Evolutionary conservation across 2,888 invertebrate genomes (phyloP).

Genomic region (Calameuta pallipes): DNA sequence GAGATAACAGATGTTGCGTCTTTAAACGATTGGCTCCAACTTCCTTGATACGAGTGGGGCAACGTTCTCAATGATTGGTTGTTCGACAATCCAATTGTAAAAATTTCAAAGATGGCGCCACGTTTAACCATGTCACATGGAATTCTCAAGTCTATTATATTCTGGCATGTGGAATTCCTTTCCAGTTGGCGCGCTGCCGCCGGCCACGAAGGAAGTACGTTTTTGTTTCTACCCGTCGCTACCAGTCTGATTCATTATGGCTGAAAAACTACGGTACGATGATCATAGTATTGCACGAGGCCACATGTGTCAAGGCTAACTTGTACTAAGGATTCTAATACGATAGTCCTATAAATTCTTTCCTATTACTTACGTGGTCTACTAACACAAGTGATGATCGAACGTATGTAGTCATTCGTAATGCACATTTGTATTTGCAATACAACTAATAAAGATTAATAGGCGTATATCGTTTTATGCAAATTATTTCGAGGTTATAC

Average conservation of each 20-base stretch:
- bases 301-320: not conserved
- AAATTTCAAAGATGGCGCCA: not conserved
- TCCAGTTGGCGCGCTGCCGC: conserved; percentile 28
- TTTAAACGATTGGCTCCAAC: not conserved
- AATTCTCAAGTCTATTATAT: not conserved
- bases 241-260: conserved; percentile 34
- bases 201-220: conserved; percentile 13
- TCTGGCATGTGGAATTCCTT: not conserved
- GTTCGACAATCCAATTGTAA: not conserved
- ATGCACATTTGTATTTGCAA: not conserved
- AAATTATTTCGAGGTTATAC: not conserved
- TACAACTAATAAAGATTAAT: not conserved
- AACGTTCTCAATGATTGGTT: not conserved
- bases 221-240: conserved; percentile 1
- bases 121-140: not conserved
- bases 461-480: not conserved
- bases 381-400: not conserved
- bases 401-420: not conserved
- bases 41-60: not conserved
- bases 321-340: not conserved
- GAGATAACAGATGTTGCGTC: not conserved
- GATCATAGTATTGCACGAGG: not conserved
- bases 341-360: not conserved
- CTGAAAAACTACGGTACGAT: conserved; percentile 46
- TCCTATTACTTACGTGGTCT: not conserved